Base-by-base conservation (phyloP, 2,888 invertebrate genomes). In the Nipponacmea schrenckii region DNA sequence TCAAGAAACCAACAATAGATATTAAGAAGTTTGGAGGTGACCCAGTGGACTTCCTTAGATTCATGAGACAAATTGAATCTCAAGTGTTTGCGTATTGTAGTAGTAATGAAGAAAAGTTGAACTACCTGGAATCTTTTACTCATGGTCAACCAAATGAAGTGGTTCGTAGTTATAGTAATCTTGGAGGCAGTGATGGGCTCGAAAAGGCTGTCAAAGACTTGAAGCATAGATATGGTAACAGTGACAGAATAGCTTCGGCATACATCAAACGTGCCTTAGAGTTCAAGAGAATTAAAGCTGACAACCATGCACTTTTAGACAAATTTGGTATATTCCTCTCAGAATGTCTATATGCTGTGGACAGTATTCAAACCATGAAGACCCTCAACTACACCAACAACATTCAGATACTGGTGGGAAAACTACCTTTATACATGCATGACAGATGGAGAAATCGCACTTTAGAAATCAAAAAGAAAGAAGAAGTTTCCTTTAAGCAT, bases 361-460 rank as follows among this genome's bases (percentile, higher is more conserved):
- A n/a, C n/a, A n/a, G n/a, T n/a, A n/a, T n/a, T n/a, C n/a, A n/a
- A n/a, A n/a, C n/a, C n/a, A n/a, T n/a, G n/a, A n/a, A n/a, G n/a
- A n/a, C n/a, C n/a, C n/a, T n/a, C n/a, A n/a, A n/a, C n/a, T n/a
- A n/a, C n/a, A n/a, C n/a, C n/a, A n/a, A n/a, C n/a, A n/a, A n/a
- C n/a, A n/a, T n/a, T n/a, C n/a, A n/a, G n/a, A n/a, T n/a, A n/a
- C n/a, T n/a, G n/a, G n/a, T n/a, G 1, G 26, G 15, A 14, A 70
- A 72, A 27, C 39, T 72, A 14, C 72, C 72, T 7, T 64, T n/a
- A 4, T 48, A 70, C 31, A 20, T 69, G 39, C 72, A 72, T n/a
- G 69, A 72, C 15, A 48, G 50, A 45, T 71, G 73, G 73, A 65
- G 73, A 67, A 67, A 64, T 39, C 27, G 64, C 2, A 63, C 66